phyloP scores from a whole-genome alignment of 2,888 invertebrate species.

The Diploptera punctata region DNA sequence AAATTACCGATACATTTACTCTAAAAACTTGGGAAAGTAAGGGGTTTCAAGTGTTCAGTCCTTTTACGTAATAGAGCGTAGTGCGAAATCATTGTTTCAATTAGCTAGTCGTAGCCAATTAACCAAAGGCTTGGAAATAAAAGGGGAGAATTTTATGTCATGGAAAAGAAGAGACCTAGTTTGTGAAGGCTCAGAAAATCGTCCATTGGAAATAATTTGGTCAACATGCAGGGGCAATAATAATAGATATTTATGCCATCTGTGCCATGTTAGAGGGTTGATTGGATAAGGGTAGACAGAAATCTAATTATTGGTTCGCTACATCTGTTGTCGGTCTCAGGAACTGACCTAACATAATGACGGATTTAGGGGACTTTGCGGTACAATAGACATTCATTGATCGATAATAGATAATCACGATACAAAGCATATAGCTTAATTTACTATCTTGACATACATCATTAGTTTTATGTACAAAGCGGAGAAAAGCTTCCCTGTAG shows the following conservation, averaged over 20 bases:
- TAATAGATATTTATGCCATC: constrained; percentile 11
- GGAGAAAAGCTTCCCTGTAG: too few species aligned
- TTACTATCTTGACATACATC: too few species aligned
- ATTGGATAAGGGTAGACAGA: background rate
- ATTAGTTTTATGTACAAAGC: too few species aligned
- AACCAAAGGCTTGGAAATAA: background rate
- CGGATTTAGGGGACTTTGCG: background rate
- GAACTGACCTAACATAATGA: constrained; percentile 8
- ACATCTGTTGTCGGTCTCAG: constrained; percentile 3
- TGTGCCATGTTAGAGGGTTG: constrained; percentile 3
- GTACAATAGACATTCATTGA: background rate
- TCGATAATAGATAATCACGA: background rate
- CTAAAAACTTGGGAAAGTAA: too few species aligned
- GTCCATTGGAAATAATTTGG: constrained; percentile 20
- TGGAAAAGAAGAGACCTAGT: background rate
- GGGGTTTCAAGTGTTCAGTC: background rate
- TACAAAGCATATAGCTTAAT: too few species aligned
- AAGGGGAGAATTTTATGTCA: background rate
- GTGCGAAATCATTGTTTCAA: background rate
- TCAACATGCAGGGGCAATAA: background rate
- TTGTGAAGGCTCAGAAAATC: constrained; percentile 2
- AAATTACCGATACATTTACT: background rate
- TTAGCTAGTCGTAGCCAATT: constrained; percentile 5
- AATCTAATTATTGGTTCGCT: constrained; percentile 19
- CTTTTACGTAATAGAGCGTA: background rate